Conservation (phyloP, 2,797 vertebrate species). For the Clamator glandarius region DNA sequence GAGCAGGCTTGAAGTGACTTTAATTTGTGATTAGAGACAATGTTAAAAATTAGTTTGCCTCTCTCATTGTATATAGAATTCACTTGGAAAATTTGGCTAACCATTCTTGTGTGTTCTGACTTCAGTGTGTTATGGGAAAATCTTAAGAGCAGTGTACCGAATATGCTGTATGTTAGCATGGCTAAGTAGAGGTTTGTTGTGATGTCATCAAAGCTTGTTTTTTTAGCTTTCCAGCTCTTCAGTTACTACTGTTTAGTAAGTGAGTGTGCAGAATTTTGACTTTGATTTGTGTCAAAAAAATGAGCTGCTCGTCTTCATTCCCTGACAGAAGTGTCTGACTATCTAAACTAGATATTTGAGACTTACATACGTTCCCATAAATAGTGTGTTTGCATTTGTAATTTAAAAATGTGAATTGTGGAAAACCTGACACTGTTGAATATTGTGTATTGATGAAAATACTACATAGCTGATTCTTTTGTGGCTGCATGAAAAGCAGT, state of each 20-base stretch:
- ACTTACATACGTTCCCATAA: rapidly evolving
- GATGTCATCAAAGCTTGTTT: not conserved
- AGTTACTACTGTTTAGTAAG: not conserved
- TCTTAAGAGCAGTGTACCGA: not conserved
- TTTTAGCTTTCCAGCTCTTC: not conserved
- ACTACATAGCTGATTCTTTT: not conserved
- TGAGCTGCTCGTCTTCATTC: not conserved
- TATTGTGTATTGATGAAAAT: not conserved
- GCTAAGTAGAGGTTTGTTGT: not conserved
- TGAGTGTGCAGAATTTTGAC: rapidly evolving
- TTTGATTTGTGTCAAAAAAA: not conserved
- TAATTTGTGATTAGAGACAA: not conserved
- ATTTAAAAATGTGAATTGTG: not conserved
- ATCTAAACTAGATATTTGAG: not conserved
- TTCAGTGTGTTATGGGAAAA: rapidly evolving
- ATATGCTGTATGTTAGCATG: not conserved
- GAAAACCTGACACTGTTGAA: not conserved
- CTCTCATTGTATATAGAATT: not conserved
- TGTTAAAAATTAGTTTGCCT: not conserved
- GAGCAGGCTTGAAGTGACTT: not conserved
- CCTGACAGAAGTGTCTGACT: not conserved
- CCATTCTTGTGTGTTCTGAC: not conserved
- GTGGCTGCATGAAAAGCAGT: not conserved
- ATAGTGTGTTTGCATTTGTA: not conserved
- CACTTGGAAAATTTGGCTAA: not conserved